Percentiles rank a stretch among this genome's conserved stretches.
Evolutionary conservation across 2,888 invertebrate genomes (phyloP).

Genomic region (Polydrusus cervinus): DNA sequence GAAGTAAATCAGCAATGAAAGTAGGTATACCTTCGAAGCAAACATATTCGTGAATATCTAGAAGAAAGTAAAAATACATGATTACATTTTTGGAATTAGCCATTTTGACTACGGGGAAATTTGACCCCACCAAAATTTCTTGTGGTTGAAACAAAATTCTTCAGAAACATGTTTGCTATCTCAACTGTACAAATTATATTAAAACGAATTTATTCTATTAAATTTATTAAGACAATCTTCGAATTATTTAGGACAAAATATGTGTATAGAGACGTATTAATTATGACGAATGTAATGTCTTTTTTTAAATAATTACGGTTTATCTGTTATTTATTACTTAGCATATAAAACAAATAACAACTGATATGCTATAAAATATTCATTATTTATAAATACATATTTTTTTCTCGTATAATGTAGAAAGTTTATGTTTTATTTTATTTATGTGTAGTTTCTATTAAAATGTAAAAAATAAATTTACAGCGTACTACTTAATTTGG

Average conservation of each 20-base stretch:
- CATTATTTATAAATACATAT: too few relatives aligned
- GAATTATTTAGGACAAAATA: constrained; percentile 19
- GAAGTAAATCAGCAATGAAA: not conserved
- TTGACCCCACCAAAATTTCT: constrained; percentile 38
- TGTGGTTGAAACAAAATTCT: not conserved
- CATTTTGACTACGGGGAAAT: constrained; percentile 16
- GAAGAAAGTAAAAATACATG: not conserved
- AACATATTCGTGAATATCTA: too few relatives aligned
- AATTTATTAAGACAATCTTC: constrained; percentile 61
- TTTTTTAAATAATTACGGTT: not conserved
- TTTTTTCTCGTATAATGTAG: not conserved
- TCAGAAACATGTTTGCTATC: not conserved
- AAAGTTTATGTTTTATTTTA: not conserved
- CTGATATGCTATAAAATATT: not conserved
- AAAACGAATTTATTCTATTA: constrained; percentile 23
- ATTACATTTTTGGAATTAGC: not conserved
- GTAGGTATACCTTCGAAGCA: too few relatives aligned
- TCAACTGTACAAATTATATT: constrained; percentile 29
- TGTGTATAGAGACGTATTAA: constrained; percentile 8
- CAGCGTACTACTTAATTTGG: not conserved
- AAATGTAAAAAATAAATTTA: not conserved
- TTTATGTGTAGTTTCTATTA: not conserved
- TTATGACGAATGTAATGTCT: not conserved
- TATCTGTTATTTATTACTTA: not conserved
- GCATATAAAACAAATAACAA: not conserved